Evolutionary conservation across 2,797 vertebrate species (phyloP), one percentile per base, ranked within the genome.

Genomic region (Tamandua tetradactyla): DNA sequence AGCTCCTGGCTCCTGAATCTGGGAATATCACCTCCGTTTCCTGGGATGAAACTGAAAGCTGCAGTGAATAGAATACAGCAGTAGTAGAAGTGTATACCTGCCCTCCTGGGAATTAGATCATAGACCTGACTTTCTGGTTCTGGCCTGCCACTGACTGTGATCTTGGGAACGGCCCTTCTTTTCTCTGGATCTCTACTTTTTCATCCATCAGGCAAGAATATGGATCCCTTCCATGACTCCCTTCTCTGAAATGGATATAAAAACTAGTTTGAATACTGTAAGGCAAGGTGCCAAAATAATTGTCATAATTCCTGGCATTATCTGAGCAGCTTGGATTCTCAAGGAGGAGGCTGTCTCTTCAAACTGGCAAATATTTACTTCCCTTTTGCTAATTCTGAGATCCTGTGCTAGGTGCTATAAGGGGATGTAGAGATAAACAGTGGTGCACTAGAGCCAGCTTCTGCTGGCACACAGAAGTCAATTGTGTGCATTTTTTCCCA

Each of bases 181-280:
- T 91, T 79, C 12, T 69, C 25, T 69, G 20, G 18, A 18, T 37
- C 72, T 89, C 35, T 84, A 25, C 55, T 80, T 91, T 52, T 72
- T 81, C 68, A 71, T n/a, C 13, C 15, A 85, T 91, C 23, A 55
- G 9, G 35, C 88, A 74, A 82, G 30, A 81, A 69, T 91, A 49
- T 76, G 15, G 49, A 74, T 61, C 59, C 9, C 47, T 93, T 10
- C 13, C 23, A 35, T 82, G 27, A 35, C 14, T 76, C 23, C 20
- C 32, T 93, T 18, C 7, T 87, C 35, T 91, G 42, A 85, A 71
- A 86, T 81, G 32, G 25, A 66, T 88, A 81, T 59, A 80, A 80
- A 90, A 32, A 76, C 1, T 64, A 47, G 79, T 93, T 93, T 57
- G 40, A 74, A 93, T 95, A 91, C 18, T 76, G 17, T 80, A 90